Evolutionary conservation across 2,888 invertebrate genomes (phyloP), one percentile per base, ranked within the genome.

Genomic region (Drosophila parthenogenetica): DNA sequence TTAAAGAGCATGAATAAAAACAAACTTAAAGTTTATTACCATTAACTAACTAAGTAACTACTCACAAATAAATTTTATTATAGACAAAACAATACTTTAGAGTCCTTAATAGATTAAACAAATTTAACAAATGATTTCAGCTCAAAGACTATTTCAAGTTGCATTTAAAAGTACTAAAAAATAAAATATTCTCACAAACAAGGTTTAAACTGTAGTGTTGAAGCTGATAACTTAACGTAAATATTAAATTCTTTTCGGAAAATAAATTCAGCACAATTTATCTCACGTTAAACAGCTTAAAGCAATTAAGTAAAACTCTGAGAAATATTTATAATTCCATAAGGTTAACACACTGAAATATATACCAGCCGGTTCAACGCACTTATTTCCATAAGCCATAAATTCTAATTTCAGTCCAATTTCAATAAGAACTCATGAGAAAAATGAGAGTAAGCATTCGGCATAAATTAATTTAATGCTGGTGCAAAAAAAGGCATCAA

Each of bases 391-490:
- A 64, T 49, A 32, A 46, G 46, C 66, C 5, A 53, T 71, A 58
- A 75, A 67, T 59, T 57, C 17, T 39, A 60, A 63, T 63, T 57
- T 29, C 39, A 46, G 35, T 58, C 32, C 57, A 43, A 68, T 72
- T 73, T 60, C 35, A 71, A 74, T 62, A 22, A 49, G 55, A 73
- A 63, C 40, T 55, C 65, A 57, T 61, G 29, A 48, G 53, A 17
- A 48, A 67, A 49, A 46, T 45, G 40, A 53, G 54, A 67, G 55
- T 60, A 53, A 69, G 13, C 54, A 57, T 59, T 63, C 25, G 64
- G 58, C 63, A 66, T 62, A 84, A 75, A 79, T 71, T 66, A 68
- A 80, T 77, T 79, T 51, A 79, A 65, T 57, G 58, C 46, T 60
- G 35, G 19, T 42, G 58, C 32, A 35, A 35, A 35, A 35, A 11